phyloP scores from a whole-genome alignment of 2,888 invertebrate genomes.

The Pandemis heparana region DNA sequence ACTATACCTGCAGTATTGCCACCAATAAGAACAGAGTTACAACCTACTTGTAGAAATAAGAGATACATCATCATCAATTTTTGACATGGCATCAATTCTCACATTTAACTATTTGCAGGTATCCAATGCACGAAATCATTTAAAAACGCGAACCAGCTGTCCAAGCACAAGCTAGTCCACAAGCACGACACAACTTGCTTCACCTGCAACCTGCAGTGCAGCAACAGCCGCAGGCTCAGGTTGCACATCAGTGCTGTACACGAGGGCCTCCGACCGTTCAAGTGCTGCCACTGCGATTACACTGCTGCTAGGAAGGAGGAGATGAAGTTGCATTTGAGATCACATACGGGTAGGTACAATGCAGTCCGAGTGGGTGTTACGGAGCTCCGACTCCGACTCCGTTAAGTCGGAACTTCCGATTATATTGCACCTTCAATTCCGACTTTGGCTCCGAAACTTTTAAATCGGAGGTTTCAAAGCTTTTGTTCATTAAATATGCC shows the following conservation, averaged over 20 bases:
- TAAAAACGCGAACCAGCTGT: conserved; percentile 91
- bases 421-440: no score
- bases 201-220: conserved; percentile 86
- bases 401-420: no score
- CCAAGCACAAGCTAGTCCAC: conserved; percentile 90
- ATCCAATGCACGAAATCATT: conserved; percentile 91
- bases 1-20: no score
- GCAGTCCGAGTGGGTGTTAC: neutral
- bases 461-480: no score
- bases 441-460: no score
- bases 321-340: conserved; percentile 88
- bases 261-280: conserved; percentile 87
- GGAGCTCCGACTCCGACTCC: no score
- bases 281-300: conserved; percentile 89
- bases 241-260: conserved; percentile 88
- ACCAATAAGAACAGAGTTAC: no score
- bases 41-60: no score
- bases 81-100: neutral
- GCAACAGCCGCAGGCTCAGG: conserved; percentile 80
- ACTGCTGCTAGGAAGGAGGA: conserved; percentile 88
- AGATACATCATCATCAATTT: neutral
- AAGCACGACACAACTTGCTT: conserved; percentile 80
- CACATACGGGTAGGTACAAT: conserved; percentile 87
- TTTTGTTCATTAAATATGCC: no score
- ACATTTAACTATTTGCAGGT: conserved; percentile 56